Conservation (phyloP, 2,113 vertebrate genomes). For the Cichladusa arquata region DNA sequence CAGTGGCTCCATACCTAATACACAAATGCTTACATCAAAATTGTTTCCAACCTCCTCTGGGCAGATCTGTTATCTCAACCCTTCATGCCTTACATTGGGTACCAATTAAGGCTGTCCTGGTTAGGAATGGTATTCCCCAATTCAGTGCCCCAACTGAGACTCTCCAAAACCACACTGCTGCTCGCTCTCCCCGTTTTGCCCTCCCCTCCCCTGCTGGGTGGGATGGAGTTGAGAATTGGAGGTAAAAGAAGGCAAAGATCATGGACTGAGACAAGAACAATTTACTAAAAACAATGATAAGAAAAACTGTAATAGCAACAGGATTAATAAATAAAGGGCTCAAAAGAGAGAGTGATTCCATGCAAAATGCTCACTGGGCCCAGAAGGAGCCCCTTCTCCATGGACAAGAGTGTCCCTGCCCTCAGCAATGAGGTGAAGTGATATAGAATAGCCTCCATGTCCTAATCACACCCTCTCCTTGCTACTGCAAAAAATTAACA, state of each 20-base stretch:
- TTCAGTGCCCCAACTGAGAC: background rate
- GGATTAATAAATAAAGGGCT: background rate
- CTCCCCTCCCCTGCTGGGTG: background rate
- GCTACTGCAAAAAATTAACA: background rate
- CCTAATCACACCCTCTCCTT: background rate
- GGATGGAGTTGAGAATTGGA: background rate
- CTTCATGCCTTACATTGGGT: background rate
- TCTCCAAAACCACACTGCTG: background rate
- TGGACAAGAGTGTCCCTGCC: background rate
- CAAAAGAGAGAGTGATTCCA: background rate
- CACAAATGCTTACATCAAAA: background rate
- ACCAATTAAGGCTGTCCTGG: background rate
- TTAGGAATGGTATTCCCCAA: background rate
- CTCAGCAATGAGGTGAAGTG: background rate
- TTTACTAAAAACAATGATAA: background rate
- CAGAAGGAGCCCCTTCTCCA: fast-evolving
- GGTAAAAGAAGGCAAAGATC: background rate
- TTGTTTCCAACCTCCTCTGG: background rate
- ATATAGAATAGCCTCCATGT: background rate
- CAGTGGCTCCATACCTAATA: background rate
- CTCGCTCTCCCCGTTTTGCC: fast-evolving
- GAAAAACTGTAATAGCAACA: background rate
- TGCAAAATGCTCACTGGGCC: background rate
- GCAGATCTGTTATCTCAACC: background rate
- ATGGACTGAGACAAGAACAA: background rate